Percentiles rank a stretch among this genome's conserved stretches.
Evolutionary conservation across 1,140 invertebrate genomes (phyloP).

Genomic region (Coenobita brevimanus): DNA sequence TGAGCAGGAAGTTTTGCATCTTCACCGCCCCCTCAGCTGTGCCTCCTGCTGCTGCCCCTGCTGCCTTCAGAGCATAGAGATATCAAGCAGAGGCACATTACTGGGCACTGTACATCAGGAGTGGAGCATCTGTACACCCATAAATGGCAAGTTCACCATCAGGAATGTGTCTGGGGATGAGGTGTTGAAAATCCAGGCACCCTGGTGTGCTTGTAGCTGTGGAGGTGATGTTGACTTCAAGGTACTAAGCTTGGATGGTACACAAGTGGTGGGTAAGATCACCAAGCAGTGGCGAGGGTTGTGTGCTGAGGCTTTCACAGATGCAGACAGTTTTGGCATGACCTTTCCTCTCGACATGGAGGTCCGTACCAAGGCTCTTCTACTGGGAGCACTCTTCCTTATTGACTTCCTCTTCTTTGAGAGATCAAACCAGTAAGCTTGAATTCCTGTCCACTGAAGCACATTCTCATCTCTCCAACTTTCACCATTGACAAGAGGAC

Average conservation of each 20-base stretch:
- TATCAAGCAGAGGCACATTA: not conserved
- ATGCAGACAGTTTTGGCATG: constrained; percentile 86
- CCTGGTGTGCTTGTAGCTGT: not conserved
- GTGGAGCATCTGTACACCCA: constrained; percentile 1
- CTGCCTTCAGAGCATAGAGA: constrained; percentile 71
- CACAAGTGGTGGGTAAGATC: constrained; percentile 74
- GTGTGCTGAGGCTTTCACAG: constrained; percentile 81
- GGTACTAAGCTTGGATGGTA: not conserved
- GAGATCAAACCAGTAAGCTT: no score
- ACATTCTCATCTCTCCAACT: no score
- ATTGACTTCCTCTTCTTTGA: no score
- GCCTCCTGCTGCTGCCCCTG: constrained; percentile 72
- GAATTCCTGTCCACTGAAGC: no score
- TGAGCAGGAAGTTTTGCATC: constrained; percentile 71
- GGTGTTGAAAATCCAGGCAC: not conserved
- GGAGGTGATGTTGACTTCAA: not conserved
- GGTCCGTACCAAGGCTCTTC: constrained; percentile 85
- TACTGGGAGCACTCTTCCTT: constrained; percentile 80
- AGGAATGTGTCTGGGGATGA: not conserved
- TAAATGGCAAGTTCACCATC: not conserved
- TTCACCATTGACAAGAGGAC: no score
- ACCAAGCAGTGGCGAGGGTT: constrained; percentile 85
- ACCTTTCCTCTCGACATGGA: constrained; percentile 86
- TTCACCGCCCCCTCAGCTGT: constrained; percentile 73
- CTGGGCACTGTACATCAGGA: constrained; percentile 8